Percentiles rank a stretch among this genome's conserved stretches.
Evolutionary conservation across 2,888 invertebrate genomes (phyloP).

Genomic region (Marasmarcha lunaedactyla): DNA sequence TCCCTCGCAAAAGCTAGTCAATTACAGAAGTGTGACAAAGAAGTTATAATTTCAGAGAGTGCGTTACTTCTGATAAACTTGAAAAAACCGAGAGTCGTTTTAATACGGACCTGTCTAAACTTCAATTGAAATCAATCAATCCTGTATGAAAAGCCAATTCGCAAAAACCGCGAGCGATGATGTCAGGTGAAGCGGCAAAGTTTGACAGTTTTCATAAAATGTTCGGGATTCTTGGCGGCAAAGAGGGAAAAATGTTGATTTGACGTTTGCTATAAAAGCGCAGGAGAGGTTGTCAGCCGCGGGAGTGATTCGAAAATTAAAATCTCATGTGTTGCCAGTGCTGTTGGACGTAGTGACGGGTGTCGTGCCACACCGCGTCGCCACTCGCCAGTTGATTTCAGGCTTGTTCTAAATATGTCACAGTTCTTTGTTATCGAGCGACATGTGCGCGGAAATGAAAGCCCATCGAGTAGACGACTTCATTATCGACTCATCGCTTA

Average conservation of each 20-base stretch:
- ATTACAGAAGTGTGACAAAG: too few relatives aligned
- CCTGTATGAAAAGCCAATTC: constrained; percentile 30
- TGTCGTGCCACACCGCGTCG: constrained; percentile 38
- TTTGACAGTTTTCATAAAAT: constrained; percentile 49
- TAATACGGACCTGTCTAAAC: constrained; percentile 17
- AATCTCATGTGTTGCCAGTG: constrained; percentile 40
- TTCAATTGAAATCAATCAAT: constrained; percentile 48
- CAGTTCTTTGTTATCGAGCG: constrained; percentile 64
- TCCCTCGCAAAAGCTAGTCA: too few relatives aligned
- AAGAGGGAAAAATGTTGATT: constrained; percentile 47
- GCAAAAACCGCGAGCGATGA: constrained; percentile 13
- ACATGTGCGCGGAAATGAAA: constrained; percentile 66
- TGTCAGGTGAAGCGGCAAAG: constrained; percentile 16
- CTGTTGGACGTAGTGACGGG: constrained; percentile 44
- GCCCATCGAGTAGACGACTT: constrained; percentile 52
- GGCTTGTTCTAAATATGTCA: constrained; percentile 71
- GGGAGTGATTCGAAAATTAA: constrained; percentile 66
- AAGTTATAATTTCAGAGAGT: too few relatives aligned
- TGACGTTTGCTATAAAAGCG: constrained; percentile 50
- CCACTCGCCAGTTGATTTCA: constrained; percentile 49
- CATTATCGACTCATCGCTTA: constrained; percentile 54
- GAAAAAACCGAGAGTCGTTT: too few relatives aligned
- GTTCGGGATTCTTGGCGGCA: constrained; percentile 22
- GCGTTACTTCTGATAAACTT: too few relatives aligned
- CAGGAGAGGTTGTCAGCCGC: constrained; percentile 36